Percentiles rank a stretch among this genome's conserved stretches.
phyloP scores from a whole-genome alignment of 2,113 vertebrate genomes.

The Crotalus horridus region DNA sequence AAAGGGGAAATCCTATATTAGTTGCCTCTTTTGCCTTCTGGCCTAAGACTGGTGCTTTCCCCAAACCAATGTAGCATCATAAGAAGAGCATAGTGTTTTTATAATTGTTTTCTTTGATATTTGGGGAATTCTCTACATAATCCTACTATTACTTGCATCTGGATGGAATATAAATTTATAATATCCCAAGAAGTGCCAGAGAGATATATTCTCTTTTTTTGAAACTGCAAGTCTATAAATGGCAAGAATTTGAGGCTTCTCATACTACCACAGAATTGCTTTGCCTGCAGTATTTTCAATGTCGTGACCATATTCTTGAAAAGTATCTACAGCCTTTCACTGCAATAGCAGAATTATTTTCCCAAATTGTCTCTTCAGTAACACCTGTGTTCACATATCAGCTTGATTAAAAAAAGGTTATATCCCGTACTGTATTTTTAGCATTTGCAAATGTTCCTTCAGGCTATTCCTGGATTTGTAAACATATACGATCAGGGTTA shows the following conservation, averaged over 20 bases:
- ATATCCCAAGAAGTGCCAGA: not conserved
- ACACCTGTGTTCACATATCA: too few relatives aligned
- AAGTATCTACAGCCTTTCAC: too few relatives aligned
- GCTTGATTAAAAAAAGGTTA: too few relatives aligned
- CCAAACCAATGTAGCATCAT: not conserved
- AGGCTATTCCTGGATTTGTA: too few relatives aligned
- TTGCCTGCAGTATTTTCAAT: too few relatives aligned
- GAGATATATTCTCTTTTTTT: not conserved
- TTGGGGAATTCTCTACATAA: not conserved
- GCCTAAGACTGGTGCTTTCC: not conserved
- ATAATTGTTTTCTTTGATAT: not conserved
- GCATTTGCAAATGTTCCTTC: too few relatives aligned
- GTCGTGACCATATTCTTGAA: too few relatives aligned
- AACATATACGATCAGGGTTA: too few relatives aligned
- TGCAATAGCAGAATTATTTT: too few relatives aligned
- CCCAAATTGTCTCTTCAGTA: too few relatives aligned
- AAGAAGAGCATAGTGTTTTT: not conserved
- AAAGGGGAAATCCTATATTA: not conserved
- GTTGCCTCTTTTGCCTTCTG: not conserved
- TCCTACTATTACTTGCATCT: not conserved
- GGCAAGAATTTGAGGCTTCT: not conserved
- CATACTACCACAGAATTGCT: not conserved
- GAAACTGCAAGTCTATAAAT: not conserved
- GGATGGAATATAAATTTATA: not conserved
- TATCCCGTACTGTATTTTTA: too few relatives aligned